Conservation (phyloP, 2,797 vertebrate genomes). For the Danio jaintianensis region DNA sequence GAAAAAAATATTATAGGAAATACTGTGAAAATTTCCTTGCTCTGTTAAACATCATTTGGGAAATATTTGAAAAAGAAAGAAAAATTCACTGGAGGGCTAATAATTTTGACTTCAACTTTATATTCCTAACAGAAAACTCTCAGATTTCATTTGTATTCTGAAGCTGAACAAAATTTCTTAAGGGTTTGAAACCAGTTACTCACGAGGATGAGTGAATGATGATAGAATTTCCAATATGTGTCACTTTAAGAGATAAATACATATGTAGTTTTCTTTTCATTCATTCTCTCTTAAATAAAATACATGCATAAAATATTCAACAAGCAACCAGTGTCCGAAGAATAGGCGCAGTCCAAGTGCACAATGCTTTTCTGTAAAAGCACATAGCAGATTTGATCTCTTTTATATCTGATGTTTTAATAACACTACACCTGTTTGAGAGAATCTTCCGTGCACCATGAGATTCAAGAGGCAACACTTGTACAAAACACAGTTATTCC, state of each 20-base stretch:
- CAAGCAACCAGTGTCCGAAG: not conserved
- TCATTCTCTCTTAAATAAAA: not conserved
- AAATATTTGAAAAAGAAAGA: no score
- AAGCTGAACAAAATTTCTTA: no score
- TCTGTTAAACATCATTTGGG: no score
- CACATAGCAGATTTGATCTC: constrained; percentile 22
- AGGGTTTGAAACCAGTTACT: not conserved
- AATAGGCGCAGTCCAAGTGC: not conserved
- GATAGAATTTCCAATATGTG: not conserved
- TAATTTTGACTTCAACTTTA: no score
- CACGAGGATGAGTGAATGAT: constrained; percentile 1
- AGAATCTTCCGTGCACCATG: constrained; percentile 44
- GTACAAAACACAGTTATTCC: constrained; percentile 56
- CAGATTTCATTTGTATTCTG: no score
- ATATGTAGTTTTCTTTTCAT: not conserved
- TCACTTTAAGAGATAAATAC: constrained; percentile 9
- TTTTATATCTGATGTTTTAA: constrained; percentile 15
- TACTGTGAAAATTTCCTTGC: no score
- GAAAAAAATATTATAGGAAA: no score
- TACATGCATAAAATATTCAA: not conserved
- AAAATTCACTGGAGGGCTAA: no score
- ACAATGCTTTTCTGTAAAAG: not conserved
- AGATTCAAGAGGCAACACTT: constrained; percentile 40
- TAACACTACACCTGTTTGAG: constrained; percentile 39
- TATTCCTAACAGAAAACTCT: no score